These are phyloP conservation scores for Stegodyphus mimosarum DNA, from an alignment of 1,140 invertebrate species.

Conservation along the genomic window DNA sequence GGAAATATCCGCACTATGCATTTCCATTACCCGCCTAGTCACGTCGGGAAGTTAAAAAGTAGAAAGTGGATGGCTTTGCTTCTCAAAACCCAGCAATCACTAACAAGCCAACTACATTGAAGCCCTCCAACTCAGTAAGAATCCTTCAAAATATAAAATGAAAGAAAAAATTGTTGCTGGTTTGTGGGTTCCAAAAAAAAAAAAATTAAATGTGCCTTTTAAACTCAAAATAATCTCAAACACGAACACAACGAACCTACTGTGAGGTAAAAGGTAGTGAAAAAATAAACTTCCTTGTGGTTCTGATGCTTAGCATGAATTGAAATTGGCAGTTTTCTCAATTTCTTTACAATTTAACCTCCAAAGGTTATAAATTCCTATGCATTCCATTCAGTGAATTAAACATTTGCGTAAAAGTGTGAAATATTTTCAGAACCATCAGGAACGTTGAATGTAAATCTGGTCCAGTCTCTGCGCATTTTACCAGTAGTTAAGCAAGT, in stretches of 20 bases:
- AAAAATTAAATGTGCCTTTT: constrained; percentile 9
- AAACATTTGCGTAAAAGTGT: not conserved
- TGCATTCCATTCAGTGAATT: not conserved
- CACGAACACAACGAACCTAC: constrained; percentile 27
- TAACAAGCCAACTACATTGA: not conserved
- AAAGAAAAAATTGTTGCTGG: not conserved
- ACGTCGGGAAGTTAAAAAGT: not conserved
- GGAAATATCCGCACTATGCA: constrained; percentile 6
- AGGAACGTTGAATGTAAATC: constrained; percentile 5
- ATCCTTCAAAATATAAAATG: not conserved
- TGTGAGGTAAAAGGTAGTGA: constrained; percentile 7
- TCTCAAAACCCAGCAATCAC: not conserved
- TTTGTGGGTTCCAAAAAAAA: constrained; percentile 18
- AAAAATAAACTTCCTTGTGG: not conserved
- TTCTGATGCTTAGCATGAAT: not conserved
- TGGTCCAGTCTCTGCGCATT: constrained; percentile 4
- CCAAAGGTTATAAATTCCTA: not conserved
- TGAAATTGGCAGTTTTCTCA: not conserved
- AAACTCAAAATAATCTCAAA: constrained; percentile 5
- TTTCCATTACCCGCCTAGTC: constrained; percentile 13
- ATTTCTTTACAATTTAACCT: not conserved
- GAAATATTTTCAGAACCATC: constrained; percentile 4
- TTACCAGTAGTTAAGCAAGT: constrained; percentile 3
- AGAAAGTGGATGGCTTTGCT: not conserved
- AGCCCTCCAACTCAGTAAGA: constrained; percentile 2